phyloP scores from a whole-genome alignment of 2,888 invertebrate species.

The Ischnura elegans region DNA sequence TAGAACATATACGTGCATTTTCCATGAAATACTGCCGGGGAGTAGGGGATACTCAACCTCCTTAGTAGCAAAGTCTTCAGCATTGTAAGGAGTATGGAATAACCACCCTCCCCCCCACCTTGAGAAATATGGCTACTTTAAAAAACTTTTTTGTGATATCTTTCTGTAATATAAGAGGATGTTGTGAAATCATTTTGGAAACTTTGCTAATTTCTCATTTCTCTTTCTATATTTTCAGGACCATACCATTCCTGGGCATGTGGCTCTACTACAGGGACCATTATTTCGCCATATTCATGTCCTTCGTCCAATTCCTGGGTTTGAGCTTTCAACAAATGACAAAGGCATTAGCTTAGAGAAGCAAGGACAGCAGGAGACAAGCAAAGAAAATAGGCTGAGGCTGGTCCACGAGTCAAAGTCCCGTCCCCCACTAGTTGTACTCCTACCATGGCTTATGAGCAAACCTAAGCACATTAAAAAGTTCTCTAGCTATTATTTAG shows the following conservation, averaged over 20 bases:
- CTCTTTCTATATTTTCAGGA: neutral
- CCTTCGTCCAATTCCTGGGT: slow-evolving; percentile 41
- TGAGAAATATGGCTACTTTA: too few species aligned
- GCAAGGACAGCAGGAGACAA: neutral
- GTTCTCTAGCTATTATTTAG: slow-evolving; percentile 77
- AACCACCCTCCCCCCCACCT: too few species aligned
- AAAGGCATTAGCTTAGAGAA: slow-evolving; percentile 29
- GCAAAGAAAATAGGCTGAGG: slow-evolving; percentile 28
- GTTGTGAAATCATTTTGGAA: too few species aligned
- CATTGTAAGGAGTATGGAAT: too few species aligned
- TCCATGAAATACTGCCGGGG: too few species aligned
- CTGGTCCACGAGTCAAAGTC: slow-evolving; percentile 1
- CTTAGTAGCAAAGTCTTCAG: too few species aligned
- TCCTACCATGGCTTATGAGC: slow-evolving; percentile 79
- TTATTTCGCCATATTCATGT: slow-evolving; percentile 30
- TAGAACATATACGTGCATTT: too few species aligned
- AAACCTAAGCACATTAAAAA: slow-evolving; percentile 78
- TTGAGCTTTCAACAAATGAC: slow-evolving; percentile 42
- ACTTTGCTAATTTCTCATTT: too few species aligned
- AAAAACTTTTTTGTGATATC: too few species aligned
- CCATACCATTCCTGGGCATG: neutral
- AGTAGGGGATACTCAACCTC: too few species aligned
- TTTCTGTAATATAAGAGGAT: too few species aligned
- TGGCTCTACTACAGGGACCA: neutral
- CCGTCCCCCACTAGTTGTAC: slow-evolving; percentile 76